Base-by-base conservation (phyloP, 2,888 invertebrate species). In the Caenorhabditis sp. region DNA sequence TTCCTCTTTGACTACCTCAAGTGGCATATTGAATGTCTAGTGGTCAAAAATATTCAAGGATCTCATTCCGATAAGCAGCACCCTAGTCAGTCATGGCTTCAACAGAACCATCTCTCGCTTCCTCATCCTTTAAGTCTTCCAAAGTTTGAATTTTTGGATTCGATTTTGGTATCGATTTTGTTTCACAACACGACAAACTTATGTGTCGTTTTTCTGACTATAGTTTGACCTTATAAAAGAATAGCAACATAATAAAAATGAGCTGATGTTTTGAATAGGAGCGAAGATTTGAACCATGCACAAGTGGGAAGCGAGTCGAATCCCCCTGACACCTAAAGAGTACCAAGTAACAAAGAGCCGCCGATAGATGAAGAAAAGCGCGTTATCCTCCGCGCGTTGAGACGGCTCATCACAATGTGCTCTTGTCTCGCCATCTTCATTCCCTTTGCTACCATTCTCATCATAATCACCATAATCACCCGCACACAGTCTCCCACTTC, bases 261-360 rank as follows among this genome's bases (percentile, higher is more conserved):
- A 68, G 58, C 58, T 58, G 68, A 68, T 68, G 52, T 59, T 68
- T 68, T 50, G 68, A 70, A 70, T 70, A 59, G 59, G 70, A 59
- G 59, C 59, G 45, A 59, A 59, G 59, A 70, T 59, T 59, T 59
- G 43, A 45, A 50, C 58, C 58, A 68, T 50, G 59, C 53, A 30
- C 62, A 56, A 41, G 48, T 66, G 27, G 52, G 35, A 58, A 17
- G 41, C 58, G 48, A 68, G 56, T 59, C 52, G 68, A 70, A 70
- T 70, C 70, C 70, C 70, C 70, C 53, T 70, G 70, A 59, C 70
- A 70, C 70, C 70, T 70, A 70, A 70, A 70, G 45, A 70, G 70
- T 59, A 70, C 70, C 70, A 59, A 70, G 70, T 70, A 70, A 70
- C 70, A 70, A 70, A 70, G 70, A 70, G 70, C 70, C 59, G 70